Evolutionary conservation across 2,888 invertebrate species (phyloP).

Genomic region (Eupithecia inturbata): DNA sequence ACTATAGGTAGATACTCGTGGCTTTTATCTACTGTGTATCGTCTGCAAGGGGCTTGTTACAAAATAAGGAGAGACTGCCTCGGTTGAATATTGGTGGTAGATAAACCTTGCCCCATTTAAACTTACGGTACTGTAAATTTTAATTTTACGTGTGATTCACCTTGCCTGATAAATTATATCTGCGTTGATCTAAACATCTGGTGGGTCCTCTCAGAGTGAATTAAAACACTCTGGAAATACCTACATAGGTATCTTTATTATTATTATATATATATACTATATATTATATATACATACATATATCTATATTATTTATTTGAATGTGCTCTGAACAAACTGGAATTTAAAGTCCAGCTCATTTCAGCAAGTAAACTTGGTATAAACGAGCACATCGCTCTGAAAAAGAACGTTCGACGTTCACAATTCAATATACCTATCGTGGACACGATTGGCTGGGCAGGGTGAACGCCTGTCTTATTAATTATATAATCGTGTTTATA

Average conservation of each 20-base stretch:
- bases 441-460: slow-evolving; percentile 36
- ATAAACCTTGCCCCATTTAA: slow-evolving; percentile 9
- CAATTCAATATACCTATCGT: slow-evolving; percentile 3
- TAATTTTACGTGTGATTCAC: neutral
- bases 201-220: neutral
- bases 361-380: slow-evolving; percentile 12
- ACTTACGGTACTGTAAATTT: neutral
- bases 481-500: slow-evolving; percentile 52
- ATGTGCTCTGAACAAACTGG: neutral
- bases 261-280: no score
- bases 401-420: slow-evolving; percentile 14
- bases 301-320: neutral
- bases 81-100: neutral
- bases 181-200: neutral
- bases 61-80: neutral
- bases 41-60: neutral
- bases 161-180: neutral
- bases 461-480: slow-evolving; percentile 46
- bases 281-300: no score
- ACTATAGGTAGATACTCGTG: neutral
- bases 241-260: no score
- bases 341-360: neutral
- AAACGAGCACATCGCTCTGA: slow-evolving; percentile 7
- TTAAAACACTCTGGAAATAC: neutral
- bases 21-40: neutral